These are phyloP conservation scores for Archips crataeganus DNA, from an alignment of 2,888 invertebrate species.

Conservation along the genomic window DNA sequence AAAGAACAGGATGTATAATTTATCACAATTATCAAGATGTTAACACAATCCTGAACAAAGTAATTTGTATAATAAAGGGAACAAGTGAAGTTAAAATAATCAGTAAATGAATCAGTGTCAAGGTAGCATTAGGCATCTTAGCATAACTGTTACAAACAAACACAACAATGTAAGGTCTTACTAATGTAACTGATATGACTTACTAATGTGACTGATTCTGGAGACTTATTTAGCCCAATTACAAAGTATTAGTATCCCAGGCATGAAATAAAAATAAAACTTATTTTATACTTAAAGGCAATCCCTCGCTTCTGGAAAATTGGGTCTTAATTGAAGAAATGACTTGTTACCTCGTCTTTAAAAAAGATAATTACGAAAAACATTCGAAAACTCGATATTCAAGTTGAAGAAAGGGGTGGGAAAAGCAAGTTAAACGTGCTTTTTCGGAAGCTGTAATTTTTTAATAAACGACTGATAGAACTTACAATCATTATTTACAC, in stretches of 20 bases:
- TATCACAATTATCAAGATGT: neutral
- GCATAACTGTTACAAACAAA: neutral
- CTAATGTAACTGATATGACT: neutral
- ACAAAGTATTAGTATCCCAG: neutral
- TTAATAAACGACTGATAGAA: conserved; percentile 45
- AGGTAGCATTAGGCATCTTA: conserved; percentile 1
- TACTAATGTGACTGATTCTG: neutral
- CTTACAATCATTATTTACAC: conserved; percentile 76
- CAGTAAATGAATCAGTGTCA: conserved; percentile 2
- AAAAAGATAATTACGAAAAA: too few species aligned
- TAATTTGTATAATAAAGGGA: neutral
- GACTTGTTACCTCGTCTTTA: neutral
- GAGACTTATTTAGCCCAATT: neutral
- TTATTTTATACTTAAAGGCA: too few species aligned
- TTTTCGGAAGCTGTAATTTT: neutral
- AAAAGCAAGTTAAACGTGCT: neutral
- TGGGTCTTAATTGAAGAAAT: neutral
- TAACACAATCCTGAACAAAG: neutral
- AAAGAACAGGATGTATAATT: too few species aligned
- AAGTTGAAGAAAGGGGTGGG: conserved; percentile 11
- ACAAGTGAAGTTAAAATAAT: neutral
- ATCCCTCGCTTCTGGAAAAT: neutral
- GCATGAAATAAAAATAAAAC: too few species aligned
- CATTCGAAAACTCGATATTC: conserved; percentile 3
- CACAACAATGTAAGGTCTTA: neutral